Percentiles rank a stretch among this genome's conserved stretches.
These are phyloP conservation scores for Amorpha juglandis DNA, from an alignment of 2,888 invertebrate genomes.

Conservation along the genomic window DNA sequence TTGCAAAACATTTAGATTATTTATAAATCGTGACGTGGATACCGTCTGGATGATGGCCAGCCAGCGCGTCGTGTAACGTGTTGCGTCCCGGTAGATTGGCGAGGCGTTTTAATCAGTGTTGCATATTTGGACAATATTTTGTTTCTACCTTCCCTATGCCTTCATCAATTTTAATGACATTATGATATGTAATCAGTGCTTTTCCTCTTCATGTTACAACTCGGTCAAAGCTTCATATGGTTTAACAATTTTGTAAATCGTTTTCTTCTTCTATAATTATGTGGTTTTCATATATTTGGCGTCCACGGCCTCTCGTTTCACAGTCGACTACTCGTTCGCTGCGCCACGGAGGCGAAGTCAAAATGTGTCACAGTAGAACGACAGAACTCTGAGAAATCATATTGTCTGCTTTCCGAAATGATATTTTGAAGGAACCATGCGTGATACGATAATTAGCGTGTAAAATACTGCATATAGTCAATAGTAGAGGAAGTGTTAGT, in stretches of 20 bases:
- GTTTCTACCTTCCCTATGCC: too few species aligned
- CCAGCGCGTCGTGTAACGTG: slow-evolving; percentile 30
- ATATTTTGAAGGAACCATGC: neutral
- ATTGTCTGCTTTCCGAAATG: neutral
- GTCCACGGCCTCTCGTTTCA: too few species aligned
- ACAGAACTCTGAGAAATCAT: neutral
- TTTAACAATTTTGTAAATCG: too few species aligned
- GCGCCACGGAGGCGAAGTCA: too few species aligned
- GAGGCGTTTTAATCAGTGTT: neutral
- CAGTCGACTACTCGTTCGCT: too few species aligned
- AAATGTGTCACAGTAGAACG: too few species aligned
- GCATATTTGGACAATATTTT: slow-evolving; percentile 4
- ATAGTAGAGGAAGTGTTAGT: neutral
- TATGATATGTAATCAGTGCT: too few species aligned
- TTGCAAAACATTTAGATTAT: slow-evolving; percentile 66
- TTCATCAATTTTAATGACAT: too few species aligned
- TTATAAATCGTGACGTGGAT: slow-evolving; percentile 62
- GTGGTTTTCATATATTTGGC: too few species aligned
- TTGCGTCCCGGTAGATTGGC: neutral
- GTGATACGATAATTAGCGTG: neutral
- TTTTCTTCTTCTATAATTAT: too few species aligned
- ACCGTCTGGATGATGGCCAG: slow-evolving; percentile 61
- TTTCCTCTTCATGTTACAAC: too few species aligned
- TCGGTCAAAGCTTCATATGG: too few species aligned
- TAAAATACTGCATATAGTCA: neutral